These are phyloP conservation scores for Thryonomys swinderianus DNA, from an alignment of 2,113 vertebrate species.

Conservation along the genomic window DNA sequence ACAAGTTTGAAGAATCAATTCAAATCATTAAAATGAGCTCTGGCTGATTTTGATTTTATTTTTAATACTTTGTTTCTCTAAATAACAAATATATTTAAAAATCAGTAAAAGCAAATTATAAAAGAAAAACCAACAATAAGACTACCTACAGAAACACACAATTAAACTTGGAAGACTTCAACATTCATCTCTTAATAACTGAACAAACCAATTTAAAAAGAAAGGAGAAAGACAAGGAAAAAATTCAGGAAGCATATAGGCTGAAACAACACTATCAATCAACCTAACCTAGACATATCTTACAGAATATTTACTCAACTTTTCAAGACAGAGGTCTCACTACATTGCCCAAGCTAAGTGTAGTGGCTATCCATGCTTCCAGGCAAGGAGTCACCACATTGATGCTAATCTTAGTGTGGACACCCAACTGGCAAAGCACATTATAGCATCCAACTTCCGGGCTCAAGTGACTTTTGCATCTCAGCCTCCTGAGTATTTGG, in stretches of 20 bases:
- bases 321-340: background rate
- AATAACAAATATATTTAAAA: background rate
- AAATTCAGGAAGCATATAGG: fast-evolving
- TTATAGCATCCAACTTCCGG: background rate
- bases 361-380: background rate
- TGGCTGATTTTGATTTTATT: background rate
- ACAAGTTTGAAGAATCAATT: conserved; percentile 73
- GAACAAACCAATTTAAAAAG: background rate
- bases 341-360: too few species aligned
- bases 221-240: background rate
- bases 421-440: background rate
- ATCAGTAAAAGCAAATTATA: background rate
- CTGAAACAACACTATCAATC: fast-evolving
- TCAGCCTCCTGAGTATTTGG: background rate
- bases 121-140: background rate
- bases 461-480: background rate
- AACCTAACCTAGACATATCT: fast-evolving
- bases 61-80: background rate
- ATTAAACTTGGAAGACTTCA: background rate
- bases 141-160: background rate
- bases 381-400: background rate
- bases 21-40: background rate
- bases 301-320: fast-evolving
- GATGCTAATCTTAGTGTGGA: background rate
- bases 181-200: background rate